Evolutionary conservation across 2,113 vertebrate genomes (phyloP).

Genomic region (Lethenteron reissneri): DNA sequence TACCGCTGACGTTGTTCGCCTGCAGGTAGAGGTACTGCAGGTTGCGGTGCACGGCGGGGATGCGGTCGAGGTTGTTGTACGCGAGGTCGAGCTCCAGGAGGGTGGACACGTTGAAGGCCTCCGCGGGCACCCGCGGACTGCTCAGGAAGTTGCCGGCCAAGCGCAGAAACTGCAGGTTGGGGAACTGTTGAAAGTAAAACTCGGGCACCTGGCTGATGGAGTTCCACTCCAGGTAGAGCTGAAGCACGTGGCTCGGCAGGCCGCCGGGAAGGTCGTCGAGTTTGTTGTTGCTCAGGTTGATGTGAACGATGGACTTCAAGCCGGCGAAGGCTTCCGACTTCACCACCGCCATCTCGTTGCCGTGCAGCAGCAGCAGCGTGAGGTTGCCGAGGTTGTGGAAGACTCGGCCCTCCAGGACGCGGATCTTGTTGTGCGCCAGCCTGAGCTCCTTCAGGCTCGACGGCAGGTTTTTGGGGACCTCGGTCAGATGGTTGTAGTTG

Average conservation of each 20-base stretch:
- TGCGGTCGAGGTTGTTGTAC: constrained; percentile 25
- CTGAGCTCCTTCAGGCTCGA: constrained; percentile 25
- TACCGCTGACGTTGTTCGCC: constrained; percentile 30
- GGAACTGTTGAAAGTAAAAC: constrained; percentile 18
- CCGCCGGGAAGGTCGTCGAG: constrained; percentile 20
- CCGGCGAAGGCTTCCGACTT: constrained; percentile 16
- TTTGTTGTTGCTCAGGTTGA: constrained; percentile 27
- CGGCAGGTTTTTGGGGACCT: constrained; percentile 21
- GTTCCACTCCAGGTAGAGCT: constrained; percentile 33
- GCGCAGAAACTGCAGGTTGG: constrained; percentile 22
- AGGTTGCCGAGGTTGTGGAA: constrained; percentile 23
- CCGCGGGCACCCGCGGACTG: constrained; percentile 13
- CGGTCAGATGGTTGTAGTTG: constrained; percentile 26
- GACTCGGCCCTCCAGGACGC: constrained; percentile 16
- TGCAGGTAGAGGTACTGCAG: constrained; percentile 34
- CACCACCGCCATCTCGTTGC: constrained; percentile 25
- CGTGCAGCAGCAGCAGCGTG: constrained; percentile 29
- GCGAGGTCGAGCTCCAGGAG: constrained; percentile 35
- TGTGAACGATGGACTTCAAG: constrained; percentile 19
- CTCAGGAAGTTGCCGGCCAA: constrained; percentile 22
- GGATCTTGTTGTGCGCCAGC: constrained; percentile 28
- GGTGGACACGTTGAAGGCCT: constrained; percentile 24
- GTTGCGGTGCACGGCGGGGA: constrained; percentile 23
- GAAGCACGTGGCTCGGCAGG: constrained; percentile 25
- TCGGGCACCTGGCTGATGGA: constrained; percentile 17